Conservation (phyloP, 2,888 invertebrate genomes). For the Lasioglossum oenotherae region DNA sequence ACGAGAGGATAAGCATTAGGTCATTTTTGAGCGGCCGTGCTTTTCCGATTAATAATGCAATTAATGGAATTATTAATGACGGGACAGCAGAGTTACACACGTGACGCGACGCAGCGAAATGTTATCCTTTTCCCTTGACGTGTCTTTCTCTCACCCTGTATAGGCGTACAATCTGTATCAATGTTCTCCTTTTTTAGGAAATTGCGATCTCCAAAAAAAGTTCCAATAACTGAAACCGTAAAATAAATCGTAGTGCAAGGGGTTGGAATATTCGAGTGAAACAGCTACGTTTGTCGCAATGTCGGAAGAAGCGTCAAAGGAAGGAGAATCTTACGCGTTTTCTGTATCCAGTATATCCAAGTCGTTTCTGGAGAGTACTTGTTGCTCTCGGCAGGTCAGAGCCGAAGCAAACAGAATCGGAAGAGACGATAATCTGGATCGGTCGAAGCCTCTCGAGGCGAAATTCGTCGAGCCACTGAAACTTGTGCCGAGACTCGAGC, state of each 20-base stretch:
- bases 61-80: neutral
- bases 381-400: neutral
- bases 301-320: neutral
- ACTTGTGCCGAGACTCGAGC: neutral
- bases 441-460: neutral
- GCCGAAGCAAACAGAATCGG: neutral
- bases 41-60: neutral
- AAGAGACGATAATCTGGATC: slow-evolving; percentile 3
- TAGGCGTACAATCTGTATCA: too few species aligned
- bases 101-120: neutral
- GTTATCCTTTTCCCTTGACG: neutral
- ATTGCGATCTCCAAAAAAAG: too few species aligned
- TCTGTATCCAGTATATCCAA: neutral
- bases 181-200: too few species aligned
- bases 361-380: neutral
- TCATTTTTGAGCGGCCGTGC: neutral
- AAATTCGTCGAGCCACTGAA: slow-evolving; percentile 30
- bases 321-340: neutral
- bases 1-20: neutral
- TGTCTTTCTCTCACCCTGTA: too few species aligned
- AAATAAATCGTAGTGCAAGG: too few species aligned
- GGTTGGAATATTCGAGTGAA: too few species aligned
- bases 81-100: neutral
- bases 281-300: neutral
- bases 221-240: too few species aligned